A percentile compares a stretch with the other conserved stretches of the same genome.
Evolutionary conservation across 2,113 vertebrate genomes (phyloP).

Genomic region (Anarhynchus alexandrinus): DNA sequence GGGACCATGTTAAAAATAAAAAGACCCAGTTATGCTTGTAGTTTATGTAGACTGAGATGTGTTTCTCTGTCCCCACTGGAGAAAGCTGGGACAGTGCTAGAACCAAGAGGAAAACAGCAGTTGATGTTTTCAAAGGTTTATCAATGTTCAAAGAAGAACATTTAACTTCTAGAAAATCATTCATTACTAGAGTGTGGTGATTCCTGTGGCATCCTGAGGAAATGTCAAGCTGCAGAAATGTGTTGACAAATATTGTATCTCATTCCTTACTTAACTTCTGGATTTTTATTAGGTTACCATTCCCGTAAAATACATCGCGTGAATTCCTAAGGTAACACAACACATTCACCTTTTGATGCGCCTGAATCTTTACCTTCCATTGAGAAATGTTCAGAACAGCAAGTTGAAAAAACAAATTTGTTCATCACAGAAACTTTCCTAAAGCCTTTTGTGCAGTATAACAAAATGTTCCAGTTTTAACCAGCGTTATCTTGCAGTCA

Average conservation of each 20-base stretch:
- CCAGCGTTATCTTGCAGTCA: background rate
- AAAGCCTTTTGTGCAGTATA: background rate
- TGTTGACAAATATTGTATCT: background rate
- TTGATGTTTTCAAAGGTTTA: background rate
- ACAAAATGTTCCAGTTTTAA: background rate
- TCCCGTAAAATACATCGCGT: background rate
- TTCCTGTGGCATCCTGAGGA: background rate
- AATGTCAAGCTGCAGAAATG: background rate
- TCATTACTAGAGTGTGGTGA: background rate
- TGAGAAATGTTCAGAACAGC: background rate
- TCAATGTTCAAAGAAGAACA: background rate
- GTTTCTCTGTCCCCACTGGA: background rate
- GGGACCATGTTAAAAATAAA: background rate
- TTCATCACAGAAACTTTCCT: background rate
- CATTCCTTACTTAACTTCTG: background rate
- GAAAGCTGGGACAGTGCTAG: background rate
- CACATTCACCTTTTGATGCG: background rate
- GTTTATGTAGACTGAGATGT: background rate
- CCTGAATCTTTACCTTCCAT: background rate
- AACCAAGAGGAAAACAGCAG: background rate
- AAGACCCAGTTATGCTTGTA: background rate
- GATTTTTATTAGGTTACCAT: background rate
- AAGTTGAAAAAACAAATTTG: background rate
- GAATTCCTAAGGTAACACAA: background rate
- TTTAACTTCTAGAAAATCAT: background rate